Base-by-base conservation (phyloP, 1,140 invertebrate species). In the Drosophila subobscura region DNA sequence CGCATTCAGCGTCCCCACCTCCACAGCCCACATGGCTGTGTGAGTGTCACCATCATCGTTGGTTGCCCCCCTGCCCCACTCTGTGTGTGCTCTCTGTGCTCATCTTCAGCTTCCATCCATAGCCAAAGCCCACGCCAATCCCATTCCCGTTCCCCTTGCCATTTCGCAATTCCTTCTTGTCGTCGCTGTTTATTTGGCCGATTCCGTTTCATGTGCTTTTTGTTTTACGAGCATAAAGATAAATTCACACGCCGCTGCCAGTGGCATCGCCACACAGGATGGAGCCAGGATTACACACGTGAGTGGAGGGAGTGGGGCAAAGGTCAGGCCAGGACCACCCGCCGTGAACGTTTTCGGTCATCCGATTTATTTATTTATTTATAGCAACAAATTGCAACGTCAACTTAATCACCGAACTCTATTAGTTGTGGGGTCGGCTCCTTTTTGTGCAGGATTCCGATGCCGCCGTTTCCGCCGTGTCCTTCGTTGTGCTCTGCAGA, bases 281-380 rank as follows among this genome's bases (percentile, higher is more conserved):
- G 52, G 27, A 27, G 10, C 14, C 53, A 56, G 60, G 50, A 45
- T 16, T 25, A 29, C 40, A 16, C 29, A 20, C 42, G 20, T 10
- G 40, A 46, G 42, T 29, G 23, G 4, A 14, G 12, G 59, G 37
- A 58, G 25, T 33, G 25, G 33, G 27, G 40, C 0, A 12, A 50
- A 57, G 72, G 47, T 64, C 20, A 42, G 59, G 47, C 40, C 16
- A 2, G 41, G 61, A 47, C 59, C 45, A 42, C 60, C 60, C 60
- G 60, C 49, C 54, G 33, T 37, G 10, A 37, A 10, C 33, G 61
- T 20, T 77, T 79, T 77, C 50, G 71, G 72, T 88, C 59, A 79
- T 88, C 71, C 83, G 83, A 81, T 56, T 73, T 88, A 88, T 85
- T 85, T 85, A 85, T 86, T 86, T 86, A 86, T 88, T 88, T 88